A percentile compares a stretch with the other conserved stretches of the same genome.
Conservation (phyloP, 2,888 invertebrate species). For the Notodonta ziczac region DNA sequence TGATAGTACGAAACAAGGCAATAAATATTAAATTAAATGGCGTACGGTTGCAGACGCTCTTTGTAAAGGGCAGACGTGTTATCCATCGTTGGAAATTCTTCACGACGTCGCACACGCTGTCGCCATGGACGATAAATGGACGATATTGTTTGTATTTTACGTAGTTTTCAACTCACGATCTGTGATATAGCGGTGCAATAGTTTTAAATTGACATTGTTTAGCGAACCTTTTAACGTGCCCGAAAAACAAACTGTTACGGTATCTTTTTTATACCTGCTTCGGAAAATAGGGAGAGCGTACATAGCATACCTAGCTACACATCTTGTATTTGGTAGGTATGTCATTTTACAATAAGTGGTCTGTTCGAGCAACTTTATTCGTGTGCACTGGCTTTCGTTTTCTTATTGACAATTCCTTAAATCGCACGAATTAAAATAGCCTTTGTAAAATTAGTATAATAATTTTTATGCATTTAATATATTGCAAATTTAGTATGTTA, state of each 20-base stretch:
- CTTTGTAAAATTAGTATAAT: too few relatives aligned
- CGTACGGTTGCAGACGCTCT: conserved; percentile 51
- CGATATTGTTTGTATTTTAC: conserved; percentile 29
- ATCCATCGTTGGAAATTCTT: conserved; percentile 39
- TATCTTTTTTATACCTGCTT: too few relatives aligned
- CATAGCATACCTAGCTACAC: too few relatives aligned
- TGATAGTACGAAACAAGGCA: conserved; percentile 42
- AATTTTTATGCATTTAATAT: too few relatives aligned
- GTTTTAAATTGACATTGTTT: neutral
- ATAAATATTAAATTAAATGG: conserved; percentile 61
- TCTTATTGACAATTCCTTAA: too few relatives aligned
- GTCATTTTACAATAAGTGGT: too few relatives aligned
- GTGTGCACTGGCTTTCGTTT: too few relatives aligned
- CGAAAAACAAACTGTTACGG: neutral
- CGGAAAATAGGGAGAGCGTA: too few relatives aligned
- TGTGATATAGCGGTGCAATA: neutral
- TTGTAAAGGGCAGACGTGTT: conserved; percentile 57
- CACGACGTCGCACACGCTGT: conserved; percentile 29
- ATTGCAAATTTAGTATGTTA: too few relatives aligned
- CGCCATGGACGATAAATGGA: conserved; percentile 23
- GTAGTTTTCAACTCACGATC: conserved; percentile 18
- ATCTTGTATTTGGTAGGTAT: too few relatives aligned
- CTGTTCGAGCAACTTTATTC: too few relatives aligned
- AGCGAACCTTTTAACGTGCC: neutral
- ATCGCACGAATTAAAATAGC: too few relatives aligned